Conservation (phyloP, 2,888 invertebrate genomes). For the Eristalis intricaria region DNA sequence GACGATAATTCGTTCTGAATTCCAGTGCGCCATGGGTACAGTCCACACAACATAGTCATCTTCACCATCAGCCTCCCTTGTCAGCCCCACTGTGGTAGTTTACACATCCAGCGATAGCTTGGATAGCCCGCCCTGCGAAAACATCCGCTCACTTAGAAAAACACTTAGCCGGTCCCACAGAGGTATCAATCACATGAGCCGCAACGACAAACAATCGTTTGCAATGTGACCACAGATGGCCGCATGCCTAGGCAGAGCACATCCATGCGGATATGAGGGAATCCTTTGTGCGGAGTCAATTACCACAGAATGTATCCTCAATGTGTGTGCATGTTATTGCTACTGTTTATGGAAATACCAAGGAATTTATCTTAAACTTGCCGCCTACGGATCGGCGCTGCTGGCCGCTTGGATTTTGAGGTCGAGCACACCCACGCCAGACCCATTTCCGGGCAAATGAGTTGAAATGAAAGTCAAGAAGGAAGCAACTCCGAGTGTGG, state of each 20-base stretch:
- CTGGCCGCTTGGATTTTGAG: not conserved
- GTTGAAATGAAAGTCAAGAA: not conserved
- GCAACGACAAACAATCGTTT: slow-evolving; percentile 22
- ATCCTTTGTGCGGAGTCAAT: not conserved
- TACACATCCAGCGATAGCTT: too few species aligned
- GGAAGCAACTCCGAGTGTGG: not conserved
- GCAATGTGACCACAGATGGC: slow-evolving; percentile 2
- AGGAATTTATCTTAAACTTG: slow-evolving; percentile 15
- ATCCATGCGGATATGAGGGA: not conserved
- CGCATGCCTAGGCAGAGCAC: not conserved
- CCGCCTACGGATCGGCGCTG: not conserved
- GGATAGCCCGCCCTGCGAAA: not conserved
- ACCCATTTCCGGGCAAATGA: not conserved
- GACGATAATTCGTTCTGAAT: too few species aligned
- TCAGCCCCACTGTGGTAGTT: not conserved
- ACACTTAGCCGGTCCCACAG: slow-evolving; percentile 24
- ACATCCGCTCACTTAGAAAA: slow-evolving; percentile 17
- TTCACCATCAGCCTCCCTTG: too few species aligned
- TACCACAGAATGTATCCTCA: not conserved
- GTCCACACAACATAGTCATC: too few species aligned
- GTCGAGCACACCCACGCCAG: not conserved
- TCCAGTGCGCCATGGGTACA: too few species aligned
- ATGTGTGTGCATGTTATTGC: not conserved
- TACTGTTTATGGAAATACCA: slow-evolving; percentile 23
- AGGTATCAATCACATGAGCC: slow-evolving; percentile 14